Base-by-base conservation (phyloP, 2,797 vertebrate genomes). In the Leptodactylus fallax region DNA sequence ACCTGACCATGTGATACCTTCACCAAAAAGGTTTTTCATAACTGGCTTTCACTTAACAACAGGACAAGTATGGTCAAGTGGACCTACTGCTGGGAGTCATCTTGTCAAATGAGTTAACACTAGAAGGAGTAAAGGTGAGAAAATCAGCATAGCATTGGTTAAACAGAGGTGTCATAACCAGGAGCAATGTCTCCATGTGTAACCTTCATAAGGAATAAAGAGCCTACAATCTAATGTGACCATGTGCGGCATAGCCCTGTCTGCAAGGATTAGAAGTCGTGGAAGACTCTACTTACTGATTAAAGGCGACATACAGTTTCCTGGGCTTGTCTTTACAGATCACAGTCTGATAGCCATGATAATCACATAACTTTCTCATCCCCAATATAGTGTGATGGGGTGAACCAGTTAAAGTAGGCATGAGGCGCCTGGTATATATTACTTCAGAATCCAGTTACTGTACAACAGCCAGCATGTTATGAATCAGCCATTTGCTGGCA, bases 241-340 rank as follows among this genome's bases (percentile, higher is more conserved):
- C 55, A 47, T 76, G 17, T 77, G 23, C 16, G 1, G 72, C 14
- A 61, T 21, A 45, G 23, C 1, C 58, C 72, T 13, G 83, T 85
- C 83, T 65, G 17, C 19, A 45, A 65, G 8, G 47, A 85, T 85
- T 61, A 85, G 19, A 51, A 51, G 49, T 16, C 19, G 23, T 63
- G 45, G 72, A 77, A 51, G 58, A 25, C 72, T 53, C 16, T 47
- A 51, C 56, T 19, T 12, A 63, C 55, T 76, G 21, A 51, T 51
- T 49, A 19, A 78, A 51, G 83, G 72, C 11, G 72, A 58, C 83
- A 63, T 85, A 17, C 56, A 27, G 83, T 55, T 85, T 85, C 58
- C 47, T 51, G 21, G n/a, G 60, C 47, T 53, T 78, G 83, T 85
- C 82, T 74, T 13, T 47, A 49, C 55, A 76, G 36, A 85, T 85